Base-by-base conservation (phyloP, 2,113 vertebrate species). In the Polypterus senegalus region DNA sequence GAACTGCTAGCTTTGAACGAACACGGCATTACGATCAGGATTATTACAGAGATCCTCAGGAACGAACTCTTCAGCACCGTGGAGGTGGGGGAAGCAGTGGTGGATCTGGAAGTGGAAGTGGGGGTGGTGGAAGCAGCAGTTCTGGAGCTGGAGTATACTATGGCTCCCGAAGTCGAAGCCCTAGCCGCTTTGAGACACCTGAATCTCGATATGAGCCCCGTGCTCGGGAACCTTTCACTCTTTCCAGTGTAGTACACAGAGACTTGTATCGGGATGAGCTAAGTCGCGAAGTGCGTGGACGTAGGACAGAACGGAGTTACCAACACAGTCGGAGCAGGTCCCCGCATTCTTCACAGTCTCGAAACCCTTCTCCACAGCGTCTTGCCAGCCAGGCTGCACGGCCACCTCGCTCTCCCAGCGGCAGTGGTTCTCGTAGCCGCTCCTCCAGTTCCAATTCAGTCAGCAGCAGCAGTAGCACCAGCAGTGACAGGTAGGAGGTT, bases 391-490 rank as follows among this genome's bases (percentile, higher is more conserved):
- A 94, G 80, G 86, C 91, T 0, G 75, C 87, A n/a, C 81, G 90
- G 59, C 88, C 89, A 10, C 69, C 89, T 6, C 83, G 88, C 63
- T 97, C 95, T 54, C 92, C 88, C 75, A 93, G 92, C 9, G 91
- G 91, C 73, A 96, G 93, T 10, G 90, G 90, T 52, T 95, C 95
- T 43, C 80, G 72, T 61, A 98, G 93, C 75, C 82, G 96, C 64
- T 97, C 96, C 58, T 97, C 96, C 72, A 98, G 96, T 75, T 97
- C 94, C 0, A 94, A 98, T 72, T 98, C 96, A 0, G 83, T 95
- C 85, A 98, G 94, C 90, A 98, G 94, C 84, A 96, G 91, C 88
- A 96, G 84, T 86, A 98, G 89, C 79, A 97, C 91, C 78, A 97
- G 92, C 70, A 98, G 93, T 5, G 93, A 93, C 90, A 98, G 94